Evolutionary conservation across 2,797 vertebrate genomes (phyloP).

Genomic region (Thaleichthys pacificus): DNA sequence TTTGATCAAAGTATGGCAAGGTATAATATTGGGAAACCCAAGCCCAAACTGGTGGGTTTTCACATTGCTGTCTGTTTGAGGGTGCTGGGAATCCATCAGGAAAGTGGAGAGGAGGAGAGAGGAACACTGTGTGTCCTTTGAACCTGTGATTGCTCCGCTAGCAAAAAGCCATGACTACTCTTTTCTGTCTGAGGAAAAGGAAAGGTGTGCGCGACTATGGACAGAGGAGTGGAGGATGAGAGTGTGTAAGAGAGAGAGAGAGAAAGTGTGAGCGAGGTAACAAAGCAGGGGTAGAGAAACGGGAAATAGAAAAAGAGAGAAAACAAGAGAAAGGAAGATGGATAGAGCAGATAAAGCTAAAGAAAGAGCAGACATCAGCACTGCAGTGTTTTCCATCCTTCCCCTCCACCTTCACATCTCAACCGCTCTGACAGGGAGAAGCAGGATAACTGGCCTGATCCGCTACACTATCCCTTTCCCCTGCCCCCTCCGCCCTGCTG

Average conservation of each 20-base stretch:
- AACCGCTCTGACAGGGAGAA: background rate
- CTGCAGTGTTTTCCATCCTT: constrained; percentile 2
- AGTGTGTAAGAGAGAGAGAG: background rate
- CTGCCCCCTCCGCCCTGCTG: background rate
- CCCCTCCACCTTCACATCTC: background rate
- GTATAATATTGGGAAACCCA: constrained; percentile 15
- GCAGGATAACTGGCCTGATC: constrained; percentile 9
- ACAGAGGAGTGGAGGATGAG: background rate
- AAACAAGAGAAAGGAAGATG: background rate
- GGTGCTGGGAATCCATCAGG: constrained; percentile 40
- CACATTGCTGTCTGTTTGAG: constrained; percentile 33
- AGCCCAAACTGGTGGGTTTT: constrained; percentile 28
- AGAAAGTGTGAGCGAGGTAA: background rate
- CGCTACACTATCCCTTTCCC: background rate
- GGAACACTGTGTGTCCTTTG: constrained; percentile 32
- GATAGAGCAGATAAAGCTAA: background rate
- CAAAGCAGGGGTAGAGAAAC: background rate
- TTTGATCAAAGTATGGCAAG: constrained; percentile 35
- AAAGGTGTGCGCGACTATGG: background rate
- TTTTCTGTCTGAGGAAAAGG: constrained; percentile 12
- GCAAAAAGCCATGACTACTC: constrained; percentile 32
- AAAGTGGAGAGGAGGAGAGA: constrained; percentile 24
- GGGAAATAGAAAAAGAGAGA: background rate
- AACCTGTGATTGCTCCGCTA: constrained; percentile 36
- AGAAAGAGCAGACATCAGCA: constrained; percentile 9